Percentiles rank a stretch among this genome's conserved stretches.
These are phyloP conservation scores for Siniperca scherzeri DNA, from an alignment of 2,797 vertebrate genomes.

Conservation along the genomic window DNA sequence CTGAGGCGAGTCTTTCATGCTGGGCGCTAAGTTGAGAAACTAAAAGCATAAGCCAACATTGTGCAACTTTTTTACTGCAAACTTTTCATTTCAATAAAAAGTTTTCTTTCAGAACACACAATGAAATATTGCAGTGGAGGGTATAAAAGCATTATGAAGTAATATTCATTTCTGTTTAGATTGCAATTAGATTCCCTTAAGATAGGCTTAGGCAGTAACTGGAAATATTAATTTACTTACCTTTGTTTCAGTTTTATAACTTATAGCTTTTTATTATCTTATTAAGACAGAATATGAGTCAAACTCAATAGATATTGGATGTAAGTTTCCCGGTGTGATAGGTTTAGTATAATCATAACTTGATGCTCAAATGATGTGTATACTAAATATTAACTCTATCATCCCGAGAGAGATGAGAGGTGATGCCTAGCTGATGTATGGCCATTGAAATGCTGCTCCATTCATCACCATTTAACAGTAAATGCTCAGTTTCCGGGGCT, in stretches of 20 bases:
- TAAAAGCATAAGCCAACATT: constrained; percentile 2
- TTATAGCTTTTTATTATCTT: neutral
- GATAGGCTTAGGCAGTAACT: neutral
- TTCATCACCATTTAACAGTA: constrained; percentile 96
- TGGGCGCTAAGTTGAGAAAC: constrained; percentile 29
- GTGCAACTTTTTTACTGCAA: neutral
- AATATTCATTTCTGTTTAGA: neutral
- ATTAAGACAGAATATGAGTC: neutral
- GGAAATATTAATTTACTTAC: neutral
- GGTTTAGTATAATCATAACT: constrained; percentile 6
- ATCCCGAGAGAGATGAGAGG: constrained; percentile 87
- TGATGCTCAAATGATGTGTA: constrained; percentile 10
- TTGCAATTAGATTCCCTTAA: neutral
- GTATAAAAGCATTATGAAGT: neutral
- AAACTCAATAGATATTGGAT: neutral
- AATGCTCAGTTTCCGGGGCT: constrained; percentile 92
- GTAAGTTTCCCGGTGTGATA: neutral
- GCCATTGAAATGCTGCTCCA: constrained; percentile 89
- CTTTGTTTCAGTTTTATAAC: neutral
- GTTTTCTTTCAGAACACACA: neutral
- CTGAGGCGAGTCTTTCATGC: constrained; percentile 28
- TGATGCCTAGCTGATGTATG: constrained; percentile 90
- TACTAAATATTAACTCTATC: constrained; percentile 89
- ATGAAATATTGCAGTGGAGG: neutral
- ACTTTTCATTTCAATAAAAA: constrained; percentile 3